A percentile compares a stretch with the other conserved stretches of the same genome.
Conservation (phyloP, 2,797 vertebrate genomes). For the Oophaga sylvatica region DNA sequence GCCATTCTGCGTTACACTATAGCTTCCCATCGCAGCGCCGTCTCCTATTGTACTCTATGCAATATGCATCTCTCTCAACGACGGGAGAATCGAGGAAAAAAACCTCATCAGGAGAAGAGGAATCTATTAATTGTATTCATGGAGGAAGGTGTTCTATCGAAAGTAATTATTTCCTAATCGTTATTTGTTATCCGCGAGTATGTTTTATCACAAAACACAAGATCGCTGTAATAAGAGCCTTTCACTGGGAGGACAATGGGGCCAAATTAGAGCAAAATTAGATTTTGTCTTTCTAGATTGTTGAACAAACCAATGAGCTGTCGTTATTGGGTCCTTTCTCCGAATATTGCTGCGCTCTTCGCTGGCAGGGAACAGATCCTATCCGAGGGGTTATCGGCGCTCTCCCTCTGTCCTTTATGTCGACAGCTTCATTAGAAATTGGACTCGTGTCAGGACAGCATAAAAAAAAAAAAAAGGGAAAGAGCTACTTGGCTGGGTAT, state of each 20-base stretch:
- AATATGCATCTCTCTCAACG: conserved; percentile 69
- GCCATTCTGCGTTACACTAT: conserved; percentile 58
- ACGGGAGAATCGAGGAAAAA: conserved; percentile 7
- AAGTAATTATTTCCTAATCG: conserved; percentile 77
- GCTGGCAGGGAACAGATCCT: conserved; percentile 77
- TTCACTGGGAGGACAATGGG: conserved; percentile 79
- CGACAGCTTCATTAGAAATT: conserved; percentile 80
- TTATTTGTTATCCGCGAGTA: conserved; percentile 72
- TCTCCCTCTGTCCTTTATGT: conserved; percentile 81
- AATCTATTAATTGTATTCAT: conserved; percentile 75
- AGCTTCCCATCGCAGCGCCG: conserved; percentile 59
- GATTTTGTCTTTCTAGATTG: conserved; percentile 80
- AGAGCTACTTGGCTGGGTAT: conserved; percentile 77
- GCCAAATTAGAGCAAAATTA: conserved; percentile 81
- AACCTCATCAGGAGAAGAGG: conserved; percentile 66
- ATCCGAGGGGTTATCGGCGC: conserved; percentile 81
- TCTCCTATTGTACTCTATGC: conserved; percentile 69
- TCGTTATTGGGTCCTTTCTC: conserved; percentile 66
- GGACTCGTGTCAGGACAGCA: conserved; percentile 78
- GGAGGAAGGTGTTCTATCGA: conserved; percentile 73
- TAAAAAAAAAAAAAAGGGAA: conserved; percentile 57
- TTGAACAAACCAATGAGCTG: conserved; percentile 80
- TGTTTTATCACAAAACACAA: conserved; percentile 80
- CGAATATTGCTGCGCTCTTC: conserved; percentile 73
- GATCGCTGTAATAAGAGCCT: conserved; percentile 76